phyloP scores from a whole-genome alignment of 1,140 invertebrate species.

The Trypoxylus dichotomus region DNA sequence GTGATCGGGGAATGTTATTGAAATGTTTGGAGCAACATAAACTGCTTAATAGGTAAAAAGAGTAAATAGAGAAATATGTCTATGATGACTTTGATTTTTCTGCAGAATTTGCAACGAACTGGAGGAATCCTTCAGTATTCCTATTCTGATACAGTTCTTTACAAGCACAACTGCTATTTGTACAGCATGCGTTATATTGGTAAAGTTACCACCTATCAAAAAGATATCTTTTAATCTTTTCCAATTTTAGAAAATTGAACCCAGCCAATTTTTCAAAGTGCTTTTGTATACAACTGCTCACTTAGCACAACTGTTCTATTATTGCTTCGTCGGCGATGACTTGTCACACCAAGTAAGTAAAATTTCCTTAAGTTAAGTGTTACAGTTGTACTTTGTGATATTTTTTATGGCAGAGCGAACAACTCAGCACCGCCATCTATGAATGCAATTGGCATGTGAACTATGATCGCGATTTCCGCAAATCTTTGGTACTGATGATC shows the following conservation, averaged over 20 bases:
- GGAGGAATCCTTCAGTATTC: neutral
- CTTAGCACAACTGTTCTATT: conserved; percentile 20
- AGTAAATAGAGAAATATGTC: no score
- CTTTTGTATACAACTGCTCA: neutral
- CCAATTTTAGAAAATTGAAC: neutral
- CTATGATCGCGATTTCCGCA: no score
- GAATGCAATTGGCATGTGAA: conserved; percentile 3
- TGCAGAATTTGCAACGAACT: conserved; percentile 8
- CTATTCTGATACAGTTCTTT: conserved; percentile 18
- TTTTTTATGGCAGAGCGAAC: conserved; percentile 23
- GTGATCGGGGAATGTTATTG: conserved; percentile 13
- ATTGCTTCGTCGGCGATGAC: conserved; percentile 15
- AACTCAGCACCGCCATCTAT: neutral
- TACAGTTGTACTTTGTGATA: neutral
- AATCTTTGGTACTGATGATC: neutral
- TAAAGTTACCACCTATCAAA: neutral
- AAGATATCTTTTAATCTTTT: neutral
- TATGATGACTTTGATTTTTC: no score
- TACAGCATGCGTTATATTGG: neutral
- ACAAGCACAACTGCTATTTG: conserved; percentile 4
- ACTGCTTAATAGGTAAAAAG: neutral
- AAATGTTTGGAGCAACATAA: conserved; percentile 27
- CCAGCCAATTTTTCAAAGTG: conserved; percentile 28
- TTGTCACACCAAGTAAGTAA: neutral
- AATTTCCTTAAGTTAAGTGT: no score